Base-by-base conservation (phyloP, 92 coral and sea anemone species). In the Meandrina meandrites region DNA sequence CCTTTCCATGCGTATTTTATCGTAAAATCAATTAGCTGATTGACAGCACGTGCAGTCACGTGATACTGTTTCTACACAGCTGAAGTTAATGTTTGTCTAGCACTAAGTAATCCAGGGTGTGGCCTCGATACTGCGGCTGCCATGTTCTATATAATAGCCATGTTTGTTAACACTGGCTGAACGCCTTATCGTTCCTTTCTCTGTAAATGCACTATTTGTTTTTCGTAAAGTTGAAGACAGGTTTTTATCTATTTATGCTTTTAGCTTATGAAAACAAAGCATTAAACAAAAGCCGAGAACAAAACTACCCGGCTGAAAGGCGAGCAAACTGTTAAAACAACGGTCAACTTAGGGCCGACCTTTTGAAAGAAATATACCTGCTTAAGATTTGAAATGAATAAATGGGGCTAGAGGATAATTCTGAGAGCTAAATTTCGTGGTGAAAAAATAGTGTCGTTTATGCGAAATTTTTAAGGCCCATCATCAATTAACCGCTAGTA, bases 181-280 rank as follows among this genome's bases (percentile, higher is more conserved):
- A 72, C 4, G 30, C 45, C 47, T n/a, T 36, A 56, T 36, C 34
- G 21, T 7, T 58, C 80, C 47, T 84, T 84, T 74, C 73, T 83
- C 37, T 54, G n/a, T 27, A 13, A 16, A 72, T 35, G 8, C 60
- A 50, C 32, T 84, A 35, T 84, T 84, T 84, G 80, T 34, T 57
- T 75, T 84, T 57, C 50, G 57, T 56, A 32, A 73, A 74, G 7
- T 7, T 32, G 76, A 74, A 73, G 87, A 68, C 72, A 83, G 71
- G 69, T 24, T 54, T 74, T 5, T 76, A 37, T 67, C 72, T 80
- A 58, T 74, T 84, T 34, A 73, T 84, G 80, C 72, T 84, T 84
- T 84, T 84, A 84, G 57, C 80, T 67, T 84, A 73, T 36, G 22
- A 84, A 74, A 84, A 84, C 87, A 84, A 73, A 84, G 19, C 56